These are phyloP conservation scores for Orchesella flavescens DNA, from an alignment of 2,888 invertebrate species.

Conservation along the genomic window DNA sequence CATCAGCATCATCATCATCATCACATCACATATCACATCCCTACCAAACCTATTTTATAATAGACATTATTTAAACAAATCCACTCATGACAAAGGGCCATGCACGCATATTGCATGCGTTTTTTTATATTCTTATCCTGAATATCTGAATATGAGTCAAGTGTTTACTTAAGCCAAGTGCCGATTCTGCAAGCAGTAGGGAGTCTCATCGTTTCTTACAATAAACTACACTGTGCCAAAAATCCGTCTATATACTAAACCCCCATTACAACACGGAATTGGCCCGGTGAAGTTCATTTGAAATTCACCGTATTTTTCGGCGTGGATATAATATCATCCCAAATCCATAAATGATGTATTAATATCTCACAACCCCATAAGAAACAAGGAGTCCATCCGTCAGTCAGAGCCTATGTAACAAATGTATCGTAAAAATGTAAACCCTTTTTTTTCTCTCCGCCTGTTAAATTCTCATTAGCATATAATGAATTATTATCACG, in stretches of 20 bases:
- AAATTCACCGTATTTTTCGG: not conserved
- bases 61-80: no score
- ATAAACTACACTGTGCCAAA: no score
- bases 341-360: not conserved
- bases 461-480: constrained; percentile 32
- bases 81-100: no score
- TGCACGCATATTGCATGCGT: not conserved
- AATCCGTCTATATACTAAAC: no score
- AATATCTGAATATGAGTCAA: not conserved
- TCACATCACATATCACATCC: not conserved
- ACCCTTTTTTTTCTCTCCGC: not conserved
- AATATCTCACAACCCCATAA: no score
- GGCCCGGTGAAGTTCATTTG: no score
- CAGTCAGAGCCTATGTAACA: not conserved
- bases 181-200: not conserved
- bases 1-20: no score
- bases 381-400: no score
- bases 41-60: not conserved
- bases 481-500: constrained; percentile 31
- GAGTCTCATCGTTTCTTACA: not conserved
- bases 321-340: no score
- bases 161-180: no score
- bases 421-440: not conserved
- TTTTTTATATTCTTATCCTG: not conserved
- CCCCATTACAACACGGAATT: no score